Conservation (phyloP, 2,888 invertebrate species). For the Parnassius smintheus region DNA sequence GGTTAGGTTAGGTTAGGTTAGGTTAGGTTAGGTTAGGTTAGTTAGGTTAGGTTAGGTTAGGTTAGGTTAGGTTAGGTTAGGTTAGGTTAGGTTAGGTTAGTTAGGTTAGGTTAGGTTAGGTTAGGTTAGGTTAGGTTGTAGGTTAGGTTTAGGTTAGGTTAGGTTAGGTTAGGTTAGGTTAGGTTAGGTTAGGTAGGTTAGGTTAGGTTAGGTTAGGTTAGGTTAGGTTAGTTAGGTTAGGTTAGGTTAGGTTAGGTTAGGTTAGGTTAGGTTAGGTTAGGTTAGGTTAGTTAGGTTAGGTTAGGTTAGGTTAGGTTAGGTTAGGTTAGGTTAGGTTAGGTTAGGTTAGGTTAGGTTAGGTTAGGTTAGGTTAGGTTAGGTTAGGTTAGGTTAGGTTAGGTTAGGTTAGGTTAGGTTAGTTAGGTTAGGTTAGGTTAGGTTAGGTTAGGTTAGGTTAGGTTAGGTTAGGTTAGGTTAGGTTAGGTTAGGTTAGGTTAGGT, state of each 20-base stretch:
- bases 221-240: constrained; percentile 25
- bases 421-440: constrained; percentile 24
- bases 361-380: constrained; percentile 34
- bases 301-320: constrained; percentile 32
- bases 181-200: too few relatives aligned
- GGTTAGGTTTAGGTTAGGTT: constrained; percentile 25
- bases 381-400: constrained; percentile 29
- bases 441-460: constrained; percentile 7
- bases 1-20: constrained; percentile 28
- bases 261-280: constrained; percentile 37
- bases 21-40: constrained; percentile 28
- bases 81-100: constrained; percentile 21
- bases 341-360: constrained; percentile 35
- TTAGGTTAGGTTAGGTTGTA: constrained; percentile 26
- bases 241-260: constrained; percentile 27
- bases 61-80: constrained; percentile 20
- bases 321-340: constrained; percentile 32
- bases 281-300: constrained; percentile 33
- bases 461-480: constrained; percentile 11
- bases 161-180: constrained; percentile 24
- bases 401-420: constrained; percentile 27
- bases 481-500: constrained; percentile 13
- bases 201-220: constrained; percentile 26
- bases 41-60: constrained; percentile 24
- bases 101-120: constrained; percentile 27